Base-by-base conservation (phyloP, 1,140 invertebrate species). In the Drosophila ercepeae region DNA sequence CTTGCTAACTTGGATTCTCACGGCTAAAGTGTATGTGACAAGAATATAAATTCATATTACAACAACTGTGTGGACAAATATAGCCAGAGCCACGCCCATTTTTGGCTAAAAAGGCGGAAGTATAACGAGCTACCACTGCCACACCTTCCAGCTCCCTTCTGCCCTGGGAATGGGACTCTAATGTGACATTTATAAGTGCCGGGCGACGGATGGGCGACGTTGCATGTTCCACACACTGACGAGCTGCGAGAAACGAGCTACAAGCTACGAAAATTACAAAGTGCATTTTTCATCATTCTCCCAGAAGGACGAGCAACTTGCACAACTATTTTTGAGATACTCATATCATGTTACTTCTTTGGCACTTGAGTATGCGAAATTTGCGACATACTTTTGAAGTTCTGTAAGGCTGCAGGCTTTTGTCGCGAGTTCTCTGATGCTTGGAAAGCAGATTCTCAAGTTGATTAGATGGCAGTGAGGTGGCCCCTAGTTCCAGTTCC, bases 151-250 rank as follows among this genome's bases (percentile, higher is more conserved):
- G 13, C 29, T 19, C 16, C 42, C 16, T 3, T 3, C n/a, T 1
- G 7, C n/a, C 21, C 61, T 13, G 19, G 52, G 11, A 45, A 65
- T 32, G 51, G 63, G 81, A 84, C 79, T 84, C 72, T 84, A 84
- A 84, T 86, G 81, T 84, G 81, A 84, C 81, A 78, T 79, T 86
- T 86, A 84, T 86, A 86, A 84, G 81, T 73, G 65, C 67, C 65
- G 57, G 49, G 72, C 59, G 79, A 76, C 81, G 75, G 81, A 75
- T 78, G 75, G 72, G 72, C 75, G 58, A 64, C 69, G 59, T 50
- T 75, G 81, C 83, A 73, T 69, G 76, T 79, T 61, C 74, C 65
- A 55, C 59, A 61, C 64, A 46, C 74, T 84, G 81, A 79, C 67
- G 72, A 83, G 79, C 51, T 68, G n/a, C n/a, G n/a, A n/a, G n/a